Percentiles rank a stretch among this genome's conserved stretches.
These are phyloP conservation scores for Paralichthys olivaceus DNA, from an alignment of 2,113 vertebrate species.

Conservation along the genomic window DNA sequence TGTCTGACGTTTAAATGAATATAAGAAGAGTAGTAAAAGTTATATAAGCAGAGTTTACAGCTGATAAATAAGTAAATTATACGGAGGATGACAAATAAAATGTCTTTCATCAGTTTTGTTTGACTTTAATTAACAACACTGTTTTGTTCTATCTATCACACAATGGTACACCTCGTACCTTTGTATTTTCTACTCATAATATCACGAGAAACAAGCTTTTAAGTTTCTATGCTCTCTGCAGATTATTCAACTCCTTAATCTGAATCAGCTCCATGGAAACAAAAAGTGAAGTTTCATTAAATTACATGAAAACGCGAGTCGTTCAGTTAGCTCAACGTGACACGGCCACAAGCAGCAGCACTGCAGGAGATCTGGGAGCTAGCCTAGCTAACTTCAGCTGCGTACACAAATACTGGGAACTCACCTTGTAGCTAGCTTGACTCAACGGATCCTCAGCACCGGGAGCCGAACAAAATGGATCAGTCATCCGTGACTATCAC, in stretches of 20 bases:
- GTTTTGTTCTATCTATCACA: not conserved
- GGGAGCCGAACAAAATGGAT: not conserved
- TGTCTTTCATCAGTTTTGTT: no score
- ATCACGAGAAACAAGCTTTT: not conserved
- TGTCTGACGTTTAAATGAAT: no score
- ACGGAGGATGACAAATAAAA: no score
- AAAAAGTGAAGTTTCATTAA: not conserved
- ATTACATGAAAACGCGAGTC: not conserved
- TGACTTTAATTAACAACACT: not conserved
- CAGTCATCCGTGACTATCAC: constrained; percentile 7
- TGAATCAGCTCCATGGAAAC: not conserved
- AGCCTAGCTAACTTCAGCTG: constrained; percentile 21
- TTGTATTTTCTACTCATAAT: not conserved
- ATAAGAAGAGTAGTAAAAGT: no score
- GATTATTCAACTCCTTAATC: not conserved
- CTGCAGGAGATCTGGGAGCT: not conserved
- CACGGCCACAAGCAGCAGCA: constrained; percentile 25
- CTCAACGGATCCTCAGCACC: constrained; percentile 25
- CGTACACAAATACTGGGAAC: constrained; percentile 11
- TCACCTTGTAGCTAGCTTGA: constrained; percentile 46
- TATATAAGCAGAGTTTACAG: no score
- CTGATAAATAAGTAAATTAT: no score
- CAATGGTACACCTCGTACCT: not conserved
- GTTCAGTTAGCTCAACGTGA: constrained; percentile 30
- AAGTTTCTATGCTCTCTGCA: not conserved